Evolutionary conservation across 2,797 vertebrate genomes (phyloP), one percentile per base, ranked within the genome.

Genomic region (Channa striata): DNA sequence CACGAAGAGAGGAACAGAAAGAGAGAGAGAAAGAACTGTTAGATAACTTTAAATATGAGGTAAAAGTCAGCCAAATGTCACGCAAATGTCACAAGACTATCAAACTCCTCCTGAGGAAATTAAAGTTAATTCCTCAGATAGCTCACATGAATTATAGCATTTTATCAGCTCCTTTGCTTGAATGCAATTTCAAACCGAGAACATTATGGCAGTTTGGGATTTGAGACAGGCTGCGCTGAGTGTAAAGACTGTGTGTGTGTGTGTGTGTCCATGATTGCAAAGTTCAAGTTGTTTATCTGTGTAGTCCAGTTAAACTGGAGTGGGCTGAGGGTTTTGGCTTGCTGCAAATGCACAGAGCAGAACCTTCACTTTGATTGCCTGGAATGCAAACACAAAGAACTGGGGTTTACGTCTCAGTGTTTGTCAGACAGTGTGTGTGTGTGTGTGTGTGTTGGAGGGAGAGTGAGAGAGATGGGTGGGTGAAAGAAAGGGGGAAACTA

Each of bases 61-160:
- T 68, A 81, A 90, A 91, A 90, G 85, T 86, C 83, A 84, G 51
- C 68, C 74, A 91, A 89, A 91, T 91, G 90, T 91, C 89, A 92
- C 36, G 80, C 53, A 92, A 92, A 93, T 92, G 87, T 88, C 90
- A 90, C 70, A 51, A 72, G 75, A 87, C 82, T 80, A 84, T 88
- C 83, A 83, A 84, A 81, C 77, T 80, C 62, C 79, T 83, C 71
- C 71, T 42, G 72, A 78, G 82, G 86, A 89, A 88, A 86, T 85
- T 62, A 68, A 61, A 84, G 61, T 80, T 77, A 89, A 87, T 90
- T 88, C 83, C 86, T 75, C 74, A 70, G 80, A 87, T 82, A 81
- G 65, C 72, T 40, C 70, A 57, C 59, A 68, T 50, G 72, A 85
- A 77, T 89, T 82, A 78, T 87, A 85, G 80, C 87, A 89, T 91